These are phyloP conservation scores for Lithophane leautieri DNA, from an alignment of 2,888 invertebrate species.

Conservation along the genomic window DNA sequence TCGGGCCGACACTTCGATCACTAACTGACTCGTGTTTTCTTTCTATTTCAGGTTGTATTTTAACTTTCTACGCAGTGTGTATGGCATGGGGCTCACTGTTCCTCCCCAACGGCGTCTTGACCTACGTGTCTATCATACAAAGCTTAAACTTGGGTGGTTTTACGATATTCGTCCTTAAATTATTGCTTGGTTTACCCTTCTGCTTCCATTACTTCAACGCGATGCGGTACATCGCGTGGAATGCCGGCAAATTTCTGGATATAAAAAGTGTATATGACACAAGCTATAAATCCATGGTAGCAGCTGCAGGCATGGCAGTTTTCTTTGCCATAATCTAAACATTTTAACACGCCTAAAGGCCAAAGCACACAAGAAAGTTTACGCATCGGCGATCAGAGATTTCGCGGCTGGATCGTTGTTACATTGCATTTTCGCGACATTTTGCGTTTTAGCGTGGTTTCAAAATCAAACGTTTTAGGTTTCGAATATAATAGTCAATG, in stretches of 20 bases:
- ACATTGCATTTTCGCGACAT: not conserved
- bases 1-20: too few relatives aligned
- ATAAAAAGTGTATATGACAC: slow-evolving; percentile 73
- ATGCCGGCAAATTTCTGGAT: slow-evolving; percentile 71
- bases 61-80: slow-evolving; percentile 72
- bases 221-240: slow-evolving; percentile 79
- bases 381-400: not conserved
- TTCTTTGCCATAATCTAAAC: slow-evolving; percentile 73
- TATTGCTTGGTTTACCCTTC: slow-evolving; percentile 77
- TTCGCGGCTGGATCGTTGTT: not conserved
- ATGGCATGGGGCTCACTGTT: slow-evolving; percentile 77
- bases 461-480: not conserved
- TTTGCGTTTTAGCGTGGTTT: not conserved
- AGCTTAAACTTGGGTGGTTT: slow-evolving; percentile 75
- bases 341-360: not conserved
- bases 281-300: slow-evolving; percentile 70
- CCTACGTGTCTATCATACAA: slow-evolving; percentile 81
- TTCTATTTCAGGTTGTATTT: slow-evolving; percentile 75
- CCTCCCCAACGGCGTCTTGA: slow-evolving; percentile 80
- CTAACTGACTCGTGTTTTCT: not conserved
- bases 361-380: slow-evolving; percentile 19
- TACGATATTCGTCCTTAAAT: slow-evolving; percentile 73
- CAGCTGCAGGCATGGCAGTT: slow-evolving; percentile 54
- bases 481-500: not conserved
- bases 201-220: slow-evolving; percentile 82